Evolutionary conservation across 2,888 invertebrate genomes (phyloP).

Genomic region (Tinea semifulvella): DNA sequence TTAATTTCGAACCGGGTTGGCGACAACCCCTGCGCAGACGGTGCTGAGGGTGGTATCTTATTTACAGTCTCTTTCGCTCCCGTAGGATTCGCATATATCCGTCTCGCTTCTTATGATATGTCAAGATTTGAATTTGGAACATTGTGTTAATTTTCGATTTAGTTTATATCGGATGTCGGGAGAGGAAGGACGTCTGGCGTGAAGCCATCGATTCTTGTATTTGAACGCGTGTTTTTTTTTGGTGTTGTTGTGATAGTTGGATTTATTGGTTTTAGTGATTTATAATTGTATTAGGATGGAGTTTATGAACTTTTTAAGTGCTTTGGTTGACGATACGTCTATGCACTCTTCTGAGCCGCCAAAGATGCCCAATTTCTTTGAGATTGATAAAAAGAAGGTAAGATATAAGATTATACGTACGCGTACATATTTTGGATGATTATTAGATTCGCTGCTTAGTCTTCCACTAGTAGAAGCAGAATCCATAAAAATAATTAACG

Average conservation of each 20-base stretch:
- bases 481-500: too few relatives aligned
- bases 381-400: conserved; percentile 59
- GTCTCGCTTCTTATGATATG: conserved; percentile 65
- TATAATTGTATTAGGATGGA: too few relatives aligned
- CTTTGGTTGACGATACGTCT: conserved; percentile 46
- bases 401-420: too few relatives aligned
- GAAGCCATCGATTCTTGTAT: conserved; percentile 39
- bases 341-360: conserved; percentile 38
- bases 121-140: conserved; percentile 64
- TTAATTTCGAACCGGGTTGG: conserved; percentile 55
- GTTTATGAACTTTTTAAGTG: conserved; percentile 52
- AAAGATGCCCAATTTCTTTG: conserved; percentile 57
- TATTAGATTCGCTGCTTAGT: too few relatives aligned
- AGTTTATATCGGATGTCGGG: conserved; percentile 65
- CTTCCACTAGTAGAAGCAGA: too few relatives aligned
- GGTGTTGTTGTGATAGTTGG: conserved; percentile 5
- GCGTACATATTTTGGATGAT: too few relatives aligned
- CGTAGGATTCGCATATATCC: conserved; percentile 35
- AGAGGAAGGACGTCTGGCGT: conserved; percentile 57
- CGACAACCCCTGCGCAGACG: conserved; percentile 59
- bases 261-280: too few relatives aligned
- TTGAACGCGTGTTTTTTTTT: conserved; percentile 42
- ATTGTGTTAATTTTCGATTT: conserved; percentile 66
- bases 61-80: conserved; percentile 36
- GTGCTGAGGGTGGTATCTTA: conserved; percentile 52